A percentile compares a stretch with the other conserved stretches of the same genome.
Evolutionary conservation across 1,140 invertebrate genomes (phyloP).

Genomic region (Colletes gigas): DNA sequence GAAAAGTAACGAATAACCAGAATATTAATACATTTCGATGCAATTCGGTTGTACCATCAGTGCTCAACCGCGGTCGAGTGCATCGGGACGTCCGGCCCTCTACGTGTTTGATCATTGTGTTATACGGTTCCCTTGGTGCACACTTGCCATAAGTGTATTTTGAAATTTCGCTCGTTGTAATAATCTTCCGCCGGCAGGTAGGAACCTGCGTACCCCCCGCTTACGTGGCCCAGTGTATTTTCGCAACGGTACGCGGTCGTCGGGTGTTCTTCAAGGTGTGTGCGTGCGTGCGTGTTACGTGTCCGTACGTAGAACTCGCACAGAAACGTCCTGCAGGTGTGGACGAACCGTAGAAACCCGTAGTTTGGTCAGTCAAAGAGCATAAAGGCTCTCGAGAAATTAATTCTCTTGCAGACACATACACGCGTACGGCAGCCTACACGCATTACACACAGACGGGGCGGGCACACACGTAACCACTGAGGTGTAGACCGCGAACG

Average conservation of each 20-base stretch:
- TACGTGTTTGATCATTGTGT: conserved; percentile 76
- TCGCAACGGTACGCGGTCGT: conserved; percentile 54
- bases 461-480: background rate
- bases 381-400: conserved; percentile 80
- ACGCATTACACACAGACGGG: conserved; percentile 28
- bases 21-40: conserved; percentile 64
- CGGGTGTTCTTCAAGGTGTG: conserved; percentile 53
- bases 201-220: conserved; percentile 40
- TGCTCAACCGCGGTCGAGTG: conserved; percentile 52
- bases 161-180: conserved; percentile 77
- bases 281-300: conserved; percentile 51
- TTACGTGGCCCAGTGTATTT: conserved; percentile 58
- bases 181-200: conserved; percentile 71
- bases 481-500: conserved; percentile 51
- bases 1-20: conserved; percentile 34
- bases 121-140: conserved; percentile 75
- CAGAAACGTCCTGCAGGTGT: conserved; percentile 51
- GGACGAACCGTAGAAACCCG: conserved; percentile 56
- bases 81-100: conserved; percentile 47
- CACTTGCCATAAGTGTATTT: conserved; percentile 78
- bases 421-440: conserved; percentile 26
- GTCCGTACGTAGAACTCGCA: conserved; percentile 19
- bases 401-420: conserved; percentile 74
- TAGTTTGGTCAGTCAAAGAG: conserved; percentile 78
- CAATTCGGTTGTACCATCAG: conserved; percentile 46